Base-by-base conservation (phyloP, 2,797 vertebrate species). In the Uromys caudimaculatus region DNA sequence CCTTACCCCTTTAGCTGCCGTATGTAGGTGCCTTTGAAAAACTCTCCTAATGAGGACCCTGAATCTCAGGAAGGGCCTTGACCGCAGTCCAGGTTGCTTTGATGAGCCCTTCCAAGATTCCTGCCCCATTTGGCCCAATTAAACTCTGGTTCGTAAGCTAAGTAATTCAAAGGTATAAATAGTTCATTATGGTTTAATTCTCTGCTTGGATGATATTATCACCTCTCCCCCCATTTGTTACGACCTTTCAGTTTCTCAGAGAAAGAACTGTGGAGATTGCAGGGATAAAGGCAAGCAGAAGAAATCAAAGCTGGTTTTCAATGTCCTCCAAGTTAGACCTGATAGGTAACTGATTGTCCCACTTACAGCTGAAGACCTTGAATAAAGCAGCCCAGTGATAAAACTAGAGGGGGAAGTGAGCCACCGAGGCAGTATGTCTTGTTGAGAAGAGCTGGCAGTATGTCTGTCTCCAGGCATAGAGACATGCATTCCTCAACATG, bases 161-260 rank as follows among this genome's bases (percentile, higher is more conserved):
- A 96, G 96, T 97, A 83, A 93, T 95, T 97, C 78, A 76, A 93
- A 97, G 78, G 64, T 96, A n/a, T 90, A 93, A 91, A 81, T 90
- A 78, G 52, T 89, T 91, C 82, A 85, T 88, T 94, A 94, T 91
- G 81, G 58, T 64, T 96, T 95, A 91, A 87, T 96, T 97, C 79
- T 95, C 83, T 91, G 77, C 50, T 84, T 91, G 73, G 73, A 69
- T 90, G 60, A 84, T 96, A 93, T 84, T 92, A 69, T 88, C 79
- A 38, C 90, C 85, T 60, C 91, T 71, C n/a, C 35, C 52, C 56
- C 41, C 35, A 87, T 94, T 93, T 97, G 92, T 85, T 92, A 87
- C 44, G 73, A 88, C 64, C 62, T 38, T 79, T 56, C 92, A 82
- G 84, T 94, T 94, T 83, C 94, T 96, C 90, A 89, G 91, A 97